phyloP scores from a whole-genome alignment of 2,113 vertebrate genomes.

The Entomyzon cyanotis region DNA sequence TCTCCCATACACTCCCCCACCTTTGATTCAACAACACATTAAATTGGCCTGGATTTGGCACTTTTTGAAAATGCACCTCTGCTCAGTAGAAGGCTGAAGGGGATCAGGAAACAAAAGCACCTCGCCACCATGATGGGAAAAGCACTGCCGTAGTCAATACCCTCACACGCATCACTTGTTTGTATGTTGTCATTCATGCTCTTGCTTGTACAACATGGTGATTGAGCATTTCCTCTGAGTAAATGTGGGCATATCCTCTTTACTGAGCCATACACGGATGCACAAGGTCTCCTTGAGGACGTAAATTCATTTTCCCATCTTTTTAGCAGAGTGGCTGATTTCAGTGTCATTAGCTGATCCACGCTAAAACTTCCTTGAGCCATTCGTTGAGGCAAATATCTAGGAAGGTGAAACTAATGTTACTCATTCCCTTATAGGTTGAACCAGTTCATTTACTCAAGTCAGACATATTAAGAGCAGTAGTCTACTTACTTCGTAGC shows the following conservation, averaged over 20 bases:
- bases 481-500: background rate
- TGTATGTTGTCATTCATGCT: background rate
- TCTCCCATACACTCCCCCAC: background rate
- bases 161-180: accelerated
- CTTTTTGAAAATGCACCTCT: background rate
- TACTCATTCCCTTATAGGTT: background rate
- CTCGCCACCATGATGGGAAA: accelerated
- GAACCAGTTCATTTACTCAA: slow-evolving; percentile 44
- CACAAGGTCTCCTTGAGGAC: slow-evolving; percentile 13
- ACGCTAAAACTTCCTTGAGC: background rate
- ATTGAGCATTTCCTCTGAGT: slow-evolving; percentile 7
- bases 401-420: slow-evolving; percentile 15
- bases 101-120: background rate
- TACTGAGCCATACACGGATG: background rate
- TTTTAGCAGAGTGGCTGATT: slow-evolving; percentile 10
- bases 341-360: slow-evolving; percentile 16
- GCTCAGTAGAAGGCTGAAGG: background rate
- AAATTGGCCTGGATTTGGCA: background rate
- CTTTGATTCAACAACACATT: slow-evolving; percentile 10
- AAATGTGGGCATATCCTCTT: background rate
- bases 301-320: slow-evolving; percentile 28
- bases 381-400: background rate
- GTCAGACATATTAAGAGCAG: background rate
- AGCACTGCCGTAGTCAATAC: background rate
- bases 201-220: background rate